Evolutionary conservation across 2,113 vertebrate species (phyloP), one percentile per base, ranked within the genome.

Genomic region (Rhynchomys soricoides): DNA sequence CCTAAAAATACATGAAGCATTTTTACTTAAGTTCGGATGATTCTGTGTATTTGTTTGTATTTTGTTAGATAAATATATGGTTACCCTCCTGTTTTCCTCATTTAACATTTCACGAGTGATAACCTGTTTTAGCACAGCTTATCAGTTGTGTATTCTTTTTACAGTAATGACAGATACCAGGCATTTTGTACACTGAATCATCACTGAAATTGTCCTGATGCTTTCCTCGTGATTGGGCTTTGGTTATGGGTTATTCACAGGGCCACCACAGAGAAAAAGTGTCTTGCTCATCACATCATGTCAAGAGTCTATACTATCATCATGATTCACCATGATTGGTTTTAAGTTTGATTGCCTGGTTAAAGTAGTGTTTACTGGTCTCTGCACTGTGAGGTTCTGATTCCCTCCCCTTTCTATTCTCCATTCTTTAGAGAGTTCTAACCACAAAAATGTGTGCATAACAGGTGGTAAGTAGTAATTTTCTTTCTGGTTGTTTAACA

Each of bases 171-270:
- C 22, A 89, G 85, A 85, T 43, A 12, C 37, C 37, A 88, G 74
- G 50, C 74, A 68, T 90, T 92, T 48, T 94, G 12, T 57, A 70
- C 5, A 74, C 12, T 82, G 74, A 9, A 22, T 13, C n/a, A 43
- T 10, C 68, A 59, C 7, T 75, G n/a, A 12, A 86, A 77, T 15
- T 77, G 31, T 89, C 71, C 74, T 86, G 6, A 78, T 87, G 24
- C 70, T 91, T 93, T 96, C 31, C 21, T 91, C 24, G 29, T 71
- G 43, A 95, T 79, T 89, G 85, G 3, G 57, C 31, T 88, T 82
- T 59, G 40, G 43, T 62, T 94, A 85, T 21, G 21, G 3, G 40
- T 19, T 88, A 78, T 81, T 52, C 5, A 48, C 73, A n/a, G 31
- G 59, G 83, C 92, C n/a, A 50, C 2, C 57, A 62, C 43, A 85